Evolutionary conservation across 2,888 invertebrate species (phyloP).

Genomic region (Platynereis dumerilii): DNA sequence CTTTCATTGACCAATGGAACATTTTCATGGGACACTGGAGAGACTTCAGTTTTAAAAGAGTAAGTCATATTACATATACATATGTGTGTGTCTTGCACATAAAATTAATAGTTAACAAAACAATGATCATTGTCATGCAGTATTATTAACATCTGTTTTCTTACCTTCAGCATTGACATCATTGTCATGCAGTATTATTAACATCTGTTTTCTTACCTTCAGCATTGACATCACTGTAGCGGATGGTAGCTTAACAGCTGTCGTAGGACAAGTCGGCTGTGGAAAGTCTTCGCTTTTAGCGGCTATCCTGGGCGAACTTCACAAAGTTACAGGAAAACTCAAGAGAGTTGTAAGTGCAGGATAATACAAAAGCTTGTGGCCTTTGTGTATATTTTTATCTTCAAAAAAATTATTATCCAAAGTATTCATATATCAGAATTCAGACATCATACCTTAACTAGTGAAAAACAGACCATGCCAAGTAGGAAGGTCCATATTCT

Average conservation of each 20-base stretch:
- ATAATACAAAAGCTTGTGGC: too few species aligned
- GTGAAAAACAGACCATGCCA: too few species aligned
- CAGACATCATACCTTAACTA: too few species aligned
- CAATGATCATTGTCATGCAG: too few species aligned
- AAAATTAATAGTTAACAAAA: not conserved
- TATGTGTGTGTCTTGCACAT: not conserved
- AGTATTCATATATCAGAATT: too few species aligned
- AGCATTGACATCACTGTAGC: constrained; percentile 78
- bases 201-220: constrained; percentile 22
- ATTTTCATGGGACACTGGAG: constrained; percentile 13
- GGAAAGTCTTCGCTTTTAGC: constrained; percentile 70
- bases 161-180: constrained; percentile 65
- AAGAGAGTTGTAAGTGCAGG: constrained; percentile 43
- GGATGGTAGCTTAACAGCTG: constrained; percentile 76
- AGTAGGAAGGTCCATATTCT: too few species aligned
- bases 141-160: too few species aligned
- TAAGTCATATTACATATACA: constrained; percentile 14
- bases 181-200: too few species aligned
- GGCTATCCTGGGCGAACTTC: constrained; percentile 56
- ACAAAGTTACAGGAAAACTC: constrained; percentile 45
- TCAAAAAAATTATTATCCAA: too few species aligned
- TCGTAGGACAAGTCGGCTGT: constrained; percentile 86
- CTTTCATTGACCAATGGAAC: constrained; percentile 8
- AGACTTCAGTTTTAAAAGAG: constrained; percentile 3
- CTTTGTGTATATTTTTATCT: too few species aligned